Evolutionary conservation across 2,797 vertebrate genomes (phyloP), one percentile per base, ranked within the genome.

Genomic region (Pteronotus mesoamericanus): DNA sequence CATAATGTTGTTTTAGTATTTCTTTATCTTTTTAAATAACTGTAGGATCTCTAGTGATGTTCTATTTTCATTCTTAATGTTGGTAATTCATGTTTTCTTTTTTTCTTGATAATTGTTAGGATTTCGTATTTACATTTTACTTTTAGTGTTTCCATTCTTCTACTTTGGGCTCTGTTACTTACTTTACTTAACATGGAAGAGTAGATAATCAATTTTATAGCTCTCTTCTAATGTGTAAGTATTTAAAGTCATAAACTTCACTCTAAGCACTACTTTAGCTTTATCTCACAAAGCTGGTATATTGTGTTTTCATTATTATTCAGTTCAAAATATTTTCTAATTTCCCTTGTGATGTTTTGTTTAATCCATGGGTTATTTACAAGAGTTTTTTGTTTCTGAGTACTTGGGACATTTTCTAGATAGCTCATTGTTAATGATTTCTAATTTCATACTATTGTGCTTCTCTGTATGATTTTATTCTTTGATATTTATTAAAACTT

Each of bases 121-220:
- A 72, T 39, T 85, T 77, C 64, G 0, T 59, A 46, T 78, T 84
- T 91, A 32, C 0, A 57, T 77, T 69, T 86, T 55, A 19, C 16
- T 87, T 64, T 91, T 19, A 75, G 53, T 90, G 59, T 89, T 89
- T 94, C 75, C 9, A 93, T 95, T 80, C 24, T 86, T 94, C 37
- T n/a, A 51, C 29, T 51, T 78, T 88, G 77, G 34, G 18, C 85
- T 66, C 16, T 68, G 94, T 29, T 16, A 42, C 64, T 69, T 75
- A 37, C 24, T 61, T 94, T 32, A 64, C 34, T 89, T 80, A 79
- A 53, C 44, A 11, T 48, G 4, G 22, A 74, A 90, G 46, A 55
- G 16, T 92, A 55, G 10, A 57, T 72, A 39, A 69, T 46, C 18
- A 48, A 37, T 48, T 64, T 64, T 66, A 48, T 75, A 55, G 4